These are phyloP conservation scores for Geotrypetes seraphini DNA, from an alignment of 2,797 vertebrate genomes.

Conservation along the genomic window DNA sequence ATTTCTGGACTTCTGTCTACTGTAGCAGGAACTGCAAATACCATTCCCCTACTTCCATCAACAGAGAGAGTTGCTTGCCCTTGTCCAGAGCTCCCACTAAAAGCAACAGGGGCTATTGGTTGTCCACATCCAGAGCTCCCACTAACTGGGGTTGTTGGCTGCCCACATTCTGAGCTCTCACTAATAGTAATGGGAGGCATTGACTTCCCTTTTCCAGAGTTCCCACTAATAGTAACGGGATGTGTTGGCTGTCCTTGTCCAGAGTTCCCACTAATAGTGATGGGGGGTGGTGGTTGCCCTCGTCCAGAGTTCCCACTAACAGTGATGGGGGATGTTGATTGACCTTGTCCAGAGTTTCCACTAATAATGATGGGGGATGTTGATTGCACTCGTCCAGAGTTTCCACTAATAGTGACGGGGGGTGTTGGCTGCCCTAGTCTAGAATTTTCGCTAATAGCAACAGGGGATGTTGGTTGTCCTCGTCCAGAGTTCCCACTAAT, in stretches of 20 bases:
- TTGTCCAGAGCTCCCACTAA: constrained; percentile 3
- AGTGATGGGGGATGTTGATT: neutral
- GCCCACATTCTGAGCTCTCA: constrained; percentile 1
- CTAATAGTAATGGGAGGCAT: constrained; percentile 2
- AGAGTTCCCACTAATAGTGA: constrained; percentile 3
- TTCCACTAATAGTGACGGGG: neutral
- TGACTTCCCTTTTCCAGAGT: neutral
- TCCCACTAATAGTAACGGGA: neutral
- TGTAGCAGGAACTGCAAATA: constrained; percentile 2
- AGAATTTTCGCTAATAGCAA: neutral
- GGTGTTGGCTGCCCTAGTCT: neutral
- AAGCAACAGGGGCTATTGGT: neutral
- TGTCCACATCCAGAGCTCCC: neutral
- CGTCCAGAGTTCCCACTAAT: constrained; percentile 7
- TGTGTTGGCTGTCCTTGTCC: neutral
- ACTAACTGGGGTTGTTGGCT: neutral
- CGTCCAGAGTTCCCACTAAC: neutral
- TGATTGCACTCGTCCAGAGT: neutral
- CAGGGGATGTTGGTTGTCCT: neutral
- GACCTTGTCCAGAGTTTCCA: neutral
- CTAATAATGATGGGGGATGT: too few species aligned
- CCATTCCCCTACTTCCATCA: constrained; percentile 3
- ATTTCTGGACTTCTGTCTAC: constrained; percentile 3
- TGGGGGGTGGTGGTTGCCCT: neutral
- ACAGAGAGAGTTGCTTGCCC: neutral